Evolutionary conservation across 2,113 vertebrate species (phyloP), one percentile per base, ranked within the genome.

Genomic region (Bufo gargarizans): DNA sequence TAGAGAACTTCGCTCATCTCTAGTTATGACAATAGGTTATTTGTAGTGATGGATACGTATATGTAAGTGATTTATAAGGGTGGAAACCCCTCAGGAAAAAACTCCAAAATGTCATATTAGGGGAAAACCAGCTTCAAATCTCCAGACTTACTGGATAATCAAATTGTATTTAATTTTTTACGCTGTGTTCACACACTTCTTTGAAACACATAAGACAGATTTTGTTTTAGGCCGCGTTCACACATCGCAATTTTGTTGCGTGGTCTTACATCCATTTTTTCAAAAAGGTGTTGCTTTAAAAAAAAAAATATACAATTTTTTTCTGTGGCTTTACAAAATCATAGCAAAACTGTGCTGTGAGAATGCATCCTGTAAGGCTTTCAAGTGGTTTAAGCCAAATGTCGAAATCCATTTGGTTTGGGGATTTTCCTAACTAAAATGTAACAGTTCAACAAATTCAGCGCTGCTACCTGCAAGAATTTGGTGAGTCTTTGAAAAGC

Each of bases 401-500:
- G 11, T 55, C 55, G 7, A 55, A 53, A 77, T 50, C 7, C 47
- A 55, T 13, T 5, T 45, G 53, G 50, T 56, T 19, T 56, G 14
- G 50, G 20, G 50, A 65, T 86, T 77, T 85, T 47, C 5, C 33
- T 77, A 49, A 13, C 79, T 91, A 87, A 74, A 67, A 91, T 72
- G 13, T 77, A 81, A 91, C 86, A 77, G 67, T 91, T 69, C 84
- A 92, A 91, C 83, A 92, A 87, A 91, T 92, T 77, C 86, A 84
- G 61, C 16, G 58, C 91, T 88, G 89, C 88, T 74, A 88, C 92
- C 89, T 72, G 74, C 89, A 61, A 91, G 91, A 92, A 93, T 89
- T 10, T 90, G 90, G 90, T 84, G 91, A 90, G 61, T 92, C 87
- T 92, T 83, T 77, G 89, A 87, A 91, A 91, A 88, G 89, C 19